These are phyloP conservation scores for Onychostoma macrolepis DNA, from an alignment of 2,113 vertebrate species.

Conservation along the genomic window DNA sequence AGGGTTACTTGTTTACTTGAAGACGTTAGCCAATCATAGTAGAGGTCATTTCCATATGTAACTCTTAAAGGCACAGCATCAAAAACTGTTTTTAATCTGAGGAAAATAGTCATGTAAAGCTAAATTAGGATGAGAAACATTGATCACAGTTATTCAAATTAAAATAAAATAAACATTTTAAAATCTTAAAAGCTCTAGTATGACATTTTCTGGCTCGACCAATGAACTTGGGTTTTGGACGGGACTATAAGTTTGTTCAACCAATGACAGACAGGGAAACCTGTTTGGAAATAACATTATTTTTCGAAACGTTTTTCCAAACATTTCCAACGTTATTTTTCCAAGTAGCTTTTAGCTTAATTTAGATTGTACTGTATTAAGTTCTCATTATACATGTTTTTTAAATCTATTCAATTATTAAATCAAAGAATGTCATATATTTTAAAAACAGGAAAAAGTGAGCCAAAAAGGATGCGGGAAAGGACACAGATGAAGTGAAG, in stretches of 20 bases:
- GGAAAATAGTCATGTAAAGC: background rate
- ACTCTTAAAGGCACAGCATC: background rate
- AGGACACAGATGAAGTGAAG: constrained; percentile 6
- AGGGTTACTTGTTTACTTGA: background rate
- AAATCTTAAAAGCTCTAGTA: background rate
- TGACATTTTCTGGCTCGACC: background rate
- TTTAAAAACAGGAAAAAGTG: constrained; percentile 1
- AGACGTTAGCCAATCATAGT: background rate
- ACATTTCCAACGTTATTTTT: background rate
- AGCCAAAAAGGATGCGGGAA: background rate
- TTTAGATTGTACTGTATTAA: background rate
- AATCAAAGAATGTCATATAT: background rate
- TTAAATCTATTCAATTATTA: background rate
- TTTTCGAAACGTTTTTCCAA: too few relatives aligned
- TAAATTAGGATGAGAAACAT: constrained; percentile 2
- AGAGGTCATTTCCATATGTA: background rate
- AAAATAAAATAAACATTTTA: background rate
- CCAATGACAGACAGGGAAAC: background rate
- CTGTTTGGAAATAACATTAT: background rate
- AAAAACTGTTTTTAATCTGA: background rate
- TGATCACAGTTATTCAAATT: background rate
- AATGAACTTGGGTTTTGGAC: background rate
- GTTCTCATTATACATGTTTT: background rate
- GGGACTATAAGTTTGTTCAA: background rate
- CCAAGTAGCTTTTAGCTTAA: background rate